Conservation (phyloP, 92 coral and sea anemone species). For the Virgularia gustaviana region DNA sequence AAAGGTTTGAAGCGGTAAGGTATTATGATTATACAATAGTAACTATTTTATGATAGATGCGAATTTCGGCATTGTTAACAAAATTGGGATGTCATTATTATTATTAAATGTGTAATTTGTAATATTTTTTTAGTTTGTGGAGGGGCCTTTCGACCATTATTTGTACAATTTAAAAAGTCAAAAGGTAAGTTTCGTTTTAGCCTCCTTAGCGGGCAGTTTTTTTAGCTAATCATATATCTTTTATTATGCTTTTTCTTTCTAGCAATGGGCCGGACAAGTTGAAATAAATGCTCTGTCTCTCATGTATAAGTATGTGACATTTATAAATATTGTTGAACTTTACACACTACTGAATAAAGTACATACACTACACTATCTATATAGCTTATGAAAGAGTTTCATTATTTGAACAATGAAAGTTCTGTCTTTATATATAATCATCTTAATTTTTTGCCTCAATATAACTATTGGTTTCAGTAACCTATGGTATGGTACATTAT, state of each 20-base stretch:
- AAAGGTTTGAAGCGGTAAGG: constrained; percentile 87
- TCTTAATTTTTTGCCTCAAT: no score
- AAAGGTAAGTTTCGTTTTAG: constrained; percentile 55
- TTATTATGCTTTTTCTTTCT: not conserved
- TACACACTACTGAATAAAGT: not conserved
- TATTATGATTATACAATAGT: no score
- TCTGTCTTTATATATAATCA: no score
- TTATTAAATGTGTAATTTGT: not conserved
- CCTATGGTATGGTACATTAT: no score
- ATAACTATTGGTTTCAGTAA: no score
- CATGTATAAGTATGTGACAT: constrained; percentile 72
- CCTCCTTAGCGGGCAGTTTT: not conserved
- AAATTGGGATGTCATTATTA: not conserved
- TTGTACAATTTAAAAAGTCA: constrained; percentile 85
- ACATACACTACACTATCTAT: no score
- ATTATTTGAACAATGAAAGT: no score
- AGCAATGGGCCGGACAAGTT: constrained; percentile 99
- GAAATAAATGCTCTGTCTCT: constrained; percentile 90
- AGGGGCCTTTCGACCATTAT: constrained; percentile 99
- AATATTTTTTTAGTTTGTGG: constrained; percentile 80
- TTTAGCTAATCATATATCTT: not conserved
- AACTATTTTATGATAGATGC: not conserved
- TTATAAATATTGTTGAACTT: not conserved
- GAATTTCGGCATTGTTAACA: not conserved
- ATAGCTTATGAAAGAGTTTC: no score